Percentiles rank a stretch among this genome's conserved stretches.
These are phyloP conservation scores for Hyphantria cunea DNA, from an alignment of 1,140 invertebrate species.

Conservation along the genomic window DNA sequence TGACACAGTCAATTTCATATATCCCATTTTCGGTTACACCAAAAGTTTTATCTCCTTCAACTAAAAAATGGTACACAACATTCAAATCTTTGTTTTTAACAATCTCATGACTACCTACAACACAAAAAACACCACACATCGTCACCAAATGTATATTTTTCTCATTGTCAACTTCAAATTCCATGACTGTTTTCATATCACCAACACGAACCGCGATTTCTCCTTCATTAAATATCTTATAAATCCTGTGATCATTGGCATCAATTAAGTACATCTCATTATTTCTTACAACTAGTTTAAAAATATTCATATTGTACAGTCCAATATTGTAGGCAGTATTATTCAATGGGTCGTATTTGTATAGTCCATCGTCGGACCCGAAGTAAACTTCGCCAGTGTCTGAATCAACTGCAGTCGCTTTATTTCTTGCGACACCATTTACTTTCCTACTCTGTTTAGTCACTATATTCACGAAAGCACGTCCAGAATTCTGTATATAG, in stretches of 20 bases:
- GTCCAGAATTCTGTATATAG: conserved; percentile 62
- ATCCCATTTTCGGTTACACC: conserved; percentile 55
- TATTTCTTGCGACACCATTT: conserved; percentile 62
- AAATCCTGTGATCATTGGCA: conserved; percentile 67
- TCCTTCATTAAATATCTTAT: conserved; percentile 54
- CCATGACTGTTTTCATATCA: conserved; percentile 59
- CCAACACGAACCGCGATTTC: conserved; percentile 45
- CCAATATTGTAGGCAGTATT: conserved; percentile 60
- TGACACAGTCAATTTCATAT: conserved; percentile 59
- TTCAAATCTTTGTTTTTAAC: conserved; percentile 63
- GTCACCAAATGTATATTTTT: conserved; percentile 65
- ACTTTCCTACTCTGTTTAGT: conserved; percentile 63
- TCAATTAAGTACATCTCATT: conserved; percentile 69
- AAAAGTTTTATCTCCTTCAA: conserved; percentile 55
- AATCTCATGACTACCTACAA: conserved; percentile 46
- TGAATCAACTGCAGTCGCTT: conserved; percentile 64
- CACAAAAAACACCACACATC: conserved; percentile 69
- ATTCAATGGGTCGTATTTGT: conserved; percentile 61
- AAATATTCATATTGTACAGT: conserved; percentile 67
- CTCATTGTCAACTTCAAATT: conserved; percentile 63
- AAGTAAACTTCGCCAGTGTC: conserved; percentile 70
- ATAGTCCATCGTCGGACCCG: conserved; percentile 68
- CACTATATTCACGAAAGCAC: conserved; percentile 63
- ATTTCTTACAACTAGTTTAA: conserved; percentile 65
- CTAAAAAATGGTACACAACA: conserved; percentile 62